Conservation (phyloP, 2,797 vertebrate species). For the Sebastes minor region DNA sequence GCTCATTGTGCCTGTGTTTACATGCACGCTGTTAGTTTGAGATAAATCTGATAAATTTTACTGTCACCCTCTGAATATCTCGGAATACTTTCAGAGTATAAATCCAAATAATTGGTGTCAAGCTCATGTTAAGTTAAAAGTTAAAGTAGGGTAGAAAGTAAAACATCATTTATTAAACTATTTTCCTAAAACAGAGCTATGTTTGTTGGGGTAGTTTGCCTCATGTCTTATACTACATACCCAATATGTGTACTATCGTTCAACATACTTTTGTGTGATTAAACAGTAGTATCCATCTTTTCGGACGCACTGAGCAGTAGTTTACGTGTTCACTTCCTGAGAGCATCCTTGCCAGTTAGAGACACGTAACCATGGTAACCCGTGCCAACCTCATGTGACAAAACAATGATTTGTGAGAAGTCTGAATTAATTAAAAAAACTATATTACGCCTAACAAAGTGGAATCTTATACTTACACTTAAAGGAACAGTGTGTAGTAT, state of each 20-base stretch:
- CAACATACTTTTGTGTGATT: too few species aligned
- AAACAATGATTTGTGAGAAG: too few species aligned
- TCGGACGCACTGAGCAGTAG: too few species aligned
- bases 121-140: neutral
- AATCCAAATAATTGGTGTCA: constrained; percentile 26
- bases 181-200: neutral
- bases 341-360: too few species aligned
- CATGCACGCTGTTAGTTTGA: neutral
- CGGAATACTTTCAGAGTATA: neutral
- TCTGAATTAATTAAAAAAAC: too few species aligned
- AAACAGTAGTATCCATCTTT: neutral
- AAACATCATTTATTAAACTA: neutral
- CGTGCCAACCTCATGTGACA: too few species aligned
- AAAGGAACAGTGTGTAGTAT: too few species aligned
- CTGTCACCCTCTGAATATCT: neutral
- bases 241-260: neutral
- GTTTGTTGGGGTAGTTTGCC: neutral
- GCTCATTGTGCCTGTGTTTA: neutral
- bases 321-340: too few species aligned
- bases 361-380: too few species aligned
- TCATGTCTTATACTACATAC: neutral
- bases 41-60: constrained; percentile 10
- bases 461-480: too few species aligned
- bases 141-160: neutral
- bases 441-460: too few species aligned